These are phyloP conservation scores for Sebastolobus altivelis DNA, from an alignment of 2,797 vertebrate species.

Conservation along the genomic window DNA sequence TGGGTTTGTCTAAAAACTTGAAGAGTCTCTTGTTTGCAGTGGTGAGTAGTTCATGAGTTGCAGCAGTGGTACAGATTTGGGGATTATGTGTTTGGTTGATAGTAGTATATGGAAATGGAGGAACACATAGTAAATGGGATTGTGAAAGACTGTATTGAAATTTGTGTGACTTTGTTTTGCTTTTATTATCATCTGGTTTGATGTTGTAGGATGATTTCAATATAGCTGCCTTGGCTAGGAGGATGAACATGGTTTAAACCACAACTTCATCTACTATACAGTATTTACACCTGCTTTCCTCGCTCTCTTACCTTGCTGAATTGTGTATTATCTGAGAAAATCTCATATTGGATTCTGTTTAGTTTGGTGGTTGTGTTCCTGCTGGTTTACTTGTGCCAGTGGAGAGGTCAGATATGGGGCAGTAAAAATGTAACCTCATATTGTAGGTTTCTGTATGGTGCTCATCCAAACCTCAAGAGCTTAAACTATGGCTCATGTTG, in stretches of 20 bases:
- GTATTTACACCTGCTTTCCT: neutral
- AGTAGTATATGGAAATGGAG: neutral
- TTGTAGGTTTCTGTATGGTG: constrained; percentile 4
- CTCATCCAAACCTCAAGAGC: constrained; percentile 36
- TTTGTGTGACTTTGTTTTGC: neutral
- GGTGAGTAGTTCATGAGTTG: constrained; percentile 70
- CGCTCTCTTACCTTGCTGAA: neutral
- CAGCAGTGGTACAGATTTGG: constrained; percentile 7
- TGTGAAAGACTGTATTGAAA: neutral
- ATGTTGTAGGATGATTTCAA: neutral
- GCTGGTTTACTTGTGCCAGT: neutral
- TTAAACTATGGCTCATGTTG: constrained; percentile 39
- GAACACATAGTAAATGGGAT: neutral
- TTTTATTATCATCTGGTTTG: neutral
- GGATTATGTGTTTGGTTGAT: neutral
- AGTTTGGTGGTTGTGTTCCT: neutral
- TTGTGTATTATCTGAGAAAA: neutral
- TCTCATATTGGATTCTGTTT: neutral
- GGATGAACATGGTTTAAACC: neutral
- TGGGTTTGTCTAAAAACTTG: constrained; percentile 30
- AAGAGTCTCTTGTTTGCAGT: constrained; percentile 38
- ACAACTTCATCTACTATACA: neutral
- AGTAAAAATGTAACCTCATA: constrained; percentile 47
- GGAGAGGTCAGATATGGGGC: constrained; percentile 39
- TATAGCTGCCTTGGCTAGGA: neutral